phyloP scores from a whole-genome alignment of 1,140 invertebrate species.

The Wiebesia pumilae region DNA sequence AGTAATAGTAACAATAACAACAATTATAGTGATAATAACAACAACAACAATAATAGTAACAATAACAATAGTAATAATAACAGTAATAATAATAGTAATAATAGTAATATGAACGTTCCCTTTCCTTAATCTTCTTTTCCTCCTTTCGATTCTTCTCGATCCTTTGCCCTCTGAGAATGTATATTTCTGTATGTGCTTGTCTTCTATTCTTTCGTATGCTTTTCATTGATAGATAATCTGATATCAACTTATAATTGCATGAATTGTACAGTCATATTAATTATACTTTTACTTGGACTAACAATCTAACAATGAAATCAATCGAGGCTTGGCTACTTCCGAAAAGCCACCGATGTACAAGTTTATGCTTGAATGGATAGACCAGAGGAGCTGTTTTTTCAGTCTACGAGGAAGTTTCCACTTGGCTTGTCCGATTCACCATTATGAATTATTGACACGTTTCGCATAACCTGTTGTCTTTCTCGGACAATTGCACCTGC shows the following conservation, averaged over 20 bases:
- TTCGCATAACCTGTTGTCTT: not conserved
- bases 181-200: no score
- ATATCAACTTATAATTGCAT: not conserved
- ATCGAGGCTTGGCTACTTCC: not conserved
- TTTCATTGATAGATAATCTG: not conserved
- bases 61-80: no score
- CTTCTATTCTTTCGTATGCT: not conserved
- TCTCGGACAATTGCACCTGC: not conserved
- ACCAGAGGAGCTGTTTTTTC: not conserved
- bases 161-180: no score
- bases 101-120: no score
- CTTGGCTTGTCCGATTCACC: not conserved
- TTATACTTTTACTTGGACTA: not conserved
- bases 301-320: not conserved
- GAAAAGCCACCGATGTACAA: not conserved
- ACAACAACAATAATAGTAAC: no score
- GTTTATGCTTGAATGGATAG: not conserved
- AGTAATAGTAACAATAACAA: no score
- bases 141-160: no score
- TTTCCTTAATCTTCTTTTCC: no score
- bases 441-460: not conserved
- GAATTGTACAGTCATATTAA: not conserved
- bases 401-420: not conserved
- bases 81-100: no score
- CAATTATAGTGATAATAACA: no score